phyloP scores from a whole-genome alignment of 2,888 invertebrate species.

The Nephrocerus scutellatus region DNA sequence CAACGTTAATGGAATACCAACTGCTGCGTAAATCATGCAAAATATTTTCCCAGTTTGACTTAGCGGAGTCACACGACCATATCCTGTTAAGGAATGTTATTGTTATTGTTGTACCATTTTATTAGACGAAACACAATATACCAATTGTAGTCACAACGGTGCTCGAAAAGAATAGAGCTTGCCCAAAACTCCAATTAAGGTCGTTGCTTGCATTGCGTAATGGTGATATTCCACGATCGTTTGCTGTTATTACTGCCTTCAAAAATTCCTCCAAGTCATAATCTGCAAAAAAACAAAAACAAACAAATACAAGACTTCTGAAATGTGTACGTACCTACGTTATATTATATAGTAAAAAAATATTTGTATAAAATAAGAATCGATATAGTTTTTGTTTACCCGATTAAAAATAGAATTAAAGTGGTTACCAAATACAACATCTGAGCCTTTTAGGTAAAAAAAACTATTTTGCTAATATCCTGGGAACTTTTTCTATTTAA shows the following conservation, averaged over 20 bases:
- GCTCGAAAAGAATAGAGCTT: slow-evolving; percentile 80
- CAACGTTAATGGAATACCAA: slow-evolving; percentile 81
- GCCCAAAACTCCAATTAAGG: slow-evolving; percentile 86
- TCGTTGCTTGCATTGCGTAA: slow-evolving; percentile 68
- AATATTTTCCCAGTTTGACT: slow-evolving; percentile 81
- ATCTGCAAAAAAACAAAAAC: slow-evolving; percentile 45
- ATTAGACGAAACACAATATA: slow-evolving; percentile 38
- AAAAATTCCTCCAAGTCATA: slow-evolving; percentile 66
- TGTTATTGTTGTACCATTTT: background rate
- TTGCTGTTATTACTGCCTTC: slow-evolving; percentile 63
- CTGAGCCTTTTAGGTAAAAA: no score
- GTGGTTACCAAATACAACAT: no score
- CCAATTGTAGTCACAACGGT: slow-evolving; percentile 87
- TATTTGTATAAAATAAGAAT: no score
- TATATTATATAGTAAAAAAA: no score
- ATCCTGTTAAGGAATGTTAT: slow-evolving; percentile 54
- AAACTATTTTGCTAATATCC: no score
- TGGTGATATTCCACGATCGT: slow-evolving; percentile 71
- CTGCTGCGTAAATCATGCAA: slow-evolving; percentile 76
- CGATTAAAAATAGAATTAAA: no score
- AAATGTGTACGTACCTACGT: no score
- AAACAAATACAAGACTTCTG: no score
- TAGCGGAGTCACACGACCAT: slow-evolving; percentile 82
- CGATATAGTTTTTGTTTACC: no score
- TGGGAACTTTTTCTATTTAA: no score